phyloP scores from a whole-genome alignment of 2,113 vertebrate species.

The Verasper variegatus region DNA sequence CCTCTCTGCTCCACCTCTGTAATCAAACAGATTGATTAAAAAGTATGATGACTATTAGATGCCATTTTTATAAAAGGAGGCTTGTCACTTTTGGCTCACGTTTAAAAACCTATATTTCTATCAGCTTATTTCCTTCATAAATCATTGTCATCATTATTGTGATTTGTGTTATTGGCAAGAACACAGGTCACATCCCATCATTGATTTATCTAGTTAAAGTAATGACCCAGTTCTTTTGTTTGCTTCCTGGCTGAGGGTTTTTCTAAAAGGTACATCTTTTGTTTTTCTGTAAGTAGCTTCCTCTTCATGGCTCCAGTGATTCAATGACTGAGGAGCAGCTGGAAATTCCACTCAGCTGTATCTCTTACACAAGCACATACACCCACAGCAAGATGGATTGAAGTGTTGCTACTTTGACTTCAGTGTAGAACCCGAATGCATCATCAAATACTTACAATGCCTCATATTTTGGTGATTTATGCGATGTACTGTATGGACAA shows the following conservation, averaged over 20 bases:
- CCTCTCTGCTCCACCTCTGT: not conserved
- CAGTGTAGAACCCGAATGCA: too few relatives aligned
- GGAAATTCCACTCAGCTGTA: conserved; percentile 65
- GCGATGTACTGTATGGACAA: too few relatives aligned
- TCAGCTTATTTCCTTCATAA: not conserved
- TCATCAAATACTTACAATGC: too few relatives aligned
- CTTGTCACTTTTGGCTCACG: too few relatives aligned
- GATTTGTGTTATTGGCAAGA: not conserved
- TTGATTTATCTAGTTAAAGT: not conserved
- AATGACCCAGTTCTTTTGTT: conserved; percentile 8
- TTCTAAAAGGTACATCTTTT: conserved; percentile 27
- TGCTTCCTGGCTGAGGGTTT: conserved; percentile 41
- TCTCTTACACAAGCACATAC: not conserved
- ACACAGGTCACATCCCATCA: not conserved
- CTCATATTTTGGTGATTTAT: too few relatives aligned
- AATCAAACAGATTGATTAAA: not conserved
- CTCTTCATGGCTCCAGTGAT: conserved; percentile 38
- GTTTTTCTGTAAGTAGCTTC: conserved; percentile 47
- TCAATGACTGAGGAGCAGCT: conserved; percentile 34
- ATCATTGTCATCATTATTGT: not conserved
- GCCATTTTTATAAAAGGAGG: too few relatives aligned
- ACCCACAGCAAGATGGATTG: not conserved
- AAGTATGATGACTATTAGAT: too few relatives aligned
- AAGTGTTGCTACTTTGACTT: not conserved
- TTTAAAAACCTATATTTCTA: not conserved